Evolutionary conservation across 2,113 vertebrate genomes (phyloP), one percentile per base, ranked within the genome.

Genomic region (Sebastes fasciatus): DNA sequence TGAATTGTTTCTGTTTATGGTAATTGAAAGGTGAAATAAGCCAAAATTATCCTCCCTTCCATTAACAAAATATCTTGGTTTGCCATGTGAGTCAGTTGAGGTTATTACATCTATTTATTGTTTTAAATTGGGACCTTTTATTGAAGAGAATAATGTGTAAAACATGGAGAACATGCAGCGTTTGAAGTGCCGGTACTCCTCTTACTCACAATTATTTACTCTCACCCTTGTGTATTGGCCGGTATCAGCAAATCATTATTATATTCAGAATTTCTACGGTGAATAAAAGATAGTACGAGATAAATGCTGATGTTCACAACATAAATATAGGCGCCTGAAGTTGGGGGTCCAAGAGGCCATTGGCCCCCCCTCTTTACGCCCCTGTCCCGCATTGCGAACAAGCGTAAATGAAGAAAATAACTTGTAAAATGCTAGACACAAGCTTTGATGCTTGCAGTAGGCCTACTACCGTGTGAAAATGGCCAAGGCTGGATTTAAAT

Each of bases 151-250:
- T 13, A 48, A 40, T 65, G 10, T 79, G 57, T 26, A 48, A 49
- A 77, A 74, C 63, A 65, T 69, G 8, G 2, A 45, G 65, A 83
- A 74, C 13, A 16, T 57, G 9, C 19, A 57, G 49, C 14, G 49
- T 12, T 51, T 52, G 51, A 52, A 17, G 51, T 52, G 5, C 49
- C 49, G 16, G 49, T 51, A 16, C 49, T 51, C 12, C 49, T 34
- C 34, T 34, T 34, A 34, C 34, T 34, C 34, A 34, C 34, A 34
- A 4, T 34, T 34, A 34, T 4, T 34, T 34, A 34, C 34, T 34
- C 34, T 34, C 34, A 34, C 34, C 34, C 34, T 34, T 34, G 51
- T 54, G 6, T 19, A 54, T 54, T 17, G 2, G 51, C 51, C 17
- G 16, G 17, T 54, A 19, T 54, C 16, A 54, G 51, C 51, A 54